A percentile compares a stretch with the other conserved stretches of the same genome.
These are phyloP conservation scores for Balanococcus diminutus DNA, from an alignment of 2,888 invertebrate genomes.

Conservation along the genomic window DNA sequence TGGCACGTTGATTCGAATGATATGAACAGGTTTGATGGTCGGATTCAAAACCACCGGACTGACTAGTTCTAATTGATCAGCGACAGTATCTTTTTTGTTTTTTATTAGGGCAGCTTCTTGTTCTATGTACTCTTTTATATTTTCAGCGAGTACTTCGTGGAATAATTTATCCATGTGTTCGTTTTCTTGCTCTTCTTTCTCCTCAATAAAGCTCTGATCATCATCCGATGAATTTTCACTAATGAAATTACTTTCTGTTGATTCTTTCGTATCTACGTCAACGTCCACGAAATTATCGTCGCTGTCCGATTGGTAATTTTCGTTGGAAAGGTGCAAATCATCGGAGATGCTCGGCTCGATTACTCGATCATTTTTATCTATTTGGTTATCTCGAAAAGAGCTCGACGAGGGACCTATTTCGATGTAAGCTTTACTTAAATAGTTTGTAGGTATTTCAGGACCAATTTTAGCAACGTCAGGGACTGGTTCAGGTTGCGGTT, in stretches of 20 bases:
- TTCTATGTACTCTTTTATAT: neutral
- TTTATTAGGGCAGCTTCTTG: neutral
- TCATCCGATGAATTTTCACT: neutral
- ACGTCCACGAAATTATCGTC: neutral
- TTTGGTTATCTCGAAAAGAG: neutral
- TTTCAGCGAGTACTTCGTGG: neutral
- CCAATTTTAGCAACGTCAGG: neutral
- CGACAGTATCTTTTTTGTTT: neutral
- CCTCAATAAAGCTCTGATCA: neutral
- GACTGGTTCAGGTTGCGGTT: neutral
- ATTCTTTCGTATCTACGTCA: neutral
- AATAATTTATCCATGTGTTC: neutral
- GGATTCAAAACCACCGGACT: neutral
- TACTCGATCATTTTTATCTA: neutral
- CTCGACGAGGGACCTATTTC: neutral
- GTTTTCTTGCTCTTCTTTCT: neutral
- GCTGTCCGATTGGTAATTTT: neutral
- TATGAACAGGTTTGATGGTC: neutral
- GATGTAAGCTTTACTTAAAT: neutral
- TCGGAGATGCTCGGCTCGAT: neutral
- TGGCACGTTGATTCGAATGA: slow-evolving; percentile 22
- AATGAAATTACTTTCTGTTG: neutral
- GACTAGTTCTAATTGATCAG: neutral
- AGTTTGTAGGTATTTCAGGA: neutral
- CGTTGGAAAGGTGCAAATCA: neutral